A percentile compares a stretch with the other conserved stretches of the same genome.
phyloP scores from a whole-genome alignment of 2,797 vertebrate genomes.

The Diplodus sargus region DNA sequence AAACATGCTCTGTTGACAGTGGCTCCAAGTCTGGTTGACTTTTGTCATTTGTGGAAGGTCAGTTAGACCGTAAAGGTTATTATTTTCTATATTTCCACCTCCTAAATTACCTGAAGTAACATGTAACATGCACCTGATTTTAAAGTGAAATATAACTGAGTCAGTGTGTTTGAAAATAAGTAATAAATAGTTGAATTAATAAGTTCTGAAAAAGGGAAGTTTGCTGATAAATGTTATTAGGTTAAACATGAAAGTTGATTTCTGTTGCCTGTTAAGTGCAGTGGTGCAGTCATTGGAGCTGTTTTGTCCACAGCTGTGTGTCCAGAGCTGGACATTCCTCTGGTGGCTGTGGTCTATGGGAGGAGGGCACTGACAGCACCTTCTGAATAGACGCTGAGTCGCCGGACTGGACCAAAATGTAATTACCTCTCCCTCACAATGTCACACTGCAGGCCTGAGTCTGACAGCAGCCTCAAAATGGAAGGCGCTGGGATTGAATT shows the following conservation, averaged over 20 bases:
- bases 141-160: too few relatives aligned
- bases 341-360: constrained; percentile 72
- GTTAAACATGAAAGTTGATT: constrained; percentile 2
- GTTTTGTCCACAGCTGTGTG: constrained; percentile 55
- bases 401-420: constrained; percentile 82
- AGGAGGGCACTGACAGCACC: constrained; percentile 76
- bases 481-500: constrained; percentile 81
- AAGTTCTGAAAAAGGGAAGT: neutral
- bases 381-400: constrained; percentile 80
- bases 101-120: constrained; percentile 2
- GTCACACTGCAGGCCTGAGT: constrained; percentile 80
- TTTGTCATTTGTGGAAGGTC: too few relatives aligned
- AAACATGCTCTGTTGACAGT: too few relatives aligned
- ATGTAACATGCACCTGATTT: neutral
- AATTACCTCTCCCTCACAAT: constrained; percentile 85
- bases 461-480: constrained; percentile 83
- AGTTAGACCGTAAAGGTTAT: too few relatives aligned
- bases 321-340: constrained; percentile 75
- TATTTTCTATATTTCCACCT: too few relatives aligned
- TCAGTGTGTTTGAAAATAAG: neutral
- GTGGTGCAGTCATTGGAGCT: constrained; percentile 33
- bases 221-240: constrained; percentile 1
- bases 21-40: too few relatives aligned
- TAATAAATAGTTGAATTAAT: too few relatives aligned
- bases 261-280: constrained; percentile 4